Evolutionary conservation across 2,113 vertebrate species (phyloP), one percentile per base, ranked within the genome.

Genomic region (Daboia siamensis): DNA sequence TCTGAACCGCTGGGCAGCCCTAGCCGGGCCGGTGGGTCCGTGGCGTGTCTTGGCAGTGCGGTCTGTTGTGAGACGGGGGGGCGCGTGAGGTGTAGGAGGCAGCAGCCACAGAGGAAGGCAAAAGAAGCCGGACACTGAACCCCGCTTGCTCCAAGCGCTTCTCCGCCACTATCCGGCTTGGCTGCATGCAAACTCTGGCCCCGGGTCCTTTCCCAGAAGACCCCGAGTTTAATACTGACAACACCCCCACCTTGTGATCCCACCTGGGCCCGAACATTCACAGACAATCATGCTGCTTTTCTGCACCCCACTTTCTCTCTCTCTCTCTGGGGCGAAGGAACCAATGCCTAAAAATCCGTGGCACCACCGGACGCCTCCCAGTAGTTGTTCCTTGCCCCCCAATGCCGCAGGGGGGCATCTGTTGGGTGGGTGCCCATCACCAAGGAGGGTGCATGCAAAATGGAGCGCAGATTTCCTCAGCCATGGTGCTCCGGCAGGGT

Each of bases 1-100:
- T 95, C 96, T 94, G 95, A 96, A n/a, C 95, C 95, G 90, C 96
- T 96, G 96, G 94, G 95, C 96, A 95, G 96, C 93, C 95, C 64
- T 95, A 96, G 95, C 95, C 96, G 96, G 95, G 74, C 74, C 3
- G 33, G n/a, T 3, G 74, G 74, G 33, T 17, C 33, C 17, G 91
- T 94, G 95, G 96, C 24, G 48, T 4, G 86, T 10, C 88, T 44
- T 21, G 24, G 33, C 24, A 21, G 23, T 3, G 56, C 5, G 8
- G 57, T 48, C 2, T 7, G 17, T 69, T 20, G 17, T 5, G 46
- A 8, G 17, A 33, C 69, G n/a, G 64, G 61, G 61, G 61, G 64
- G 64, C 17, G n/a, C 64, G 11, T 2, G n/a, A 74, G 74, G 74
- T 52, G 59, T 88, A 88, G 86, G 20, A 84, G 15, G 3, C 90